Evolutionary conservation across 2,113 vertebrate genomes (phyloP), one percentile per base, ranked within the genome.

Genomic region (Phyllopteryx taeniolatus): DNA sequence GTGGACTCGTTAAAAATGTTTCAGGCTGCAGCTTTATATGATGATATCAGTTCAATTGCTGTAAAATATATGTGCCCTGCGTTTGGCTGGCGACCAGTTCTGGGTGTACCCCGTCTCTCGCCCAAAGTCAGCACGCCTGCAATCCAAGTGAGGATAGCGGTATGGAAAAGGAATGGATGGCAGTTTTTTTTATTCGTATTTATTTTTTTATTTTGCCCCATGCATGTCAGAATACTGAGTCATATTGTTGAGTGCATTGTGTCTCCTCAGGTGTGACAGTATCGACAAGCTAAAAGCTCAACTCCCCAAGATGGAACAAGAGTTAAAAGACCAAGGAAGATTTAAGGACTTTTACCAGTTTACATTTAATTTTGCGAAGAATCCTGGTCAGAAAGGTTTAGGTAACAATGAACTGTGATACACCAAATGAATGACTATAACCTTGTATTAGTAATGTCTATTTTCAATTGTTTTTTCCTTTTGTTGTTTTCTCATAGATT

Each of bases 281-380:
- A 93, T 94, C 75, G 96, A 96, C 60, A 96, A 96, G 80, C 88
- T 98, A 63, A 96, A 94, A 93, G 86, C 94, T 73, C 92, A 95
- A 68, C 92, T 98, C 71, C 96, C 95, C 62, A 93, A 94, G 75
- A 88, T 97, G 91, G 96, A 98, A 76, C 95, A 95, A 82, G 96
- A 98, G 80, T 90, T 96, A 74, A 96, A 96, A 86, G 96, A 96
- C 83, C 90, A 95, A 31, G 88, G 88, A 49, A 97, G 93, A 84
- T 96, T 96, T 91, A 98, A 96, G 90, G 96, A 97, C 79, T 96
- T 98, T 88, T 98, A 98, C 92, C 96, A 98, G 87, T 95, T 98
- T 92, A 98, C 96, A 75, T 98, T 98, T 93, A 94, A 94, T 89
- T 98, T 97, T 90, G 96, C 96, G 67, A 96, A 96, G 91, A 98